Percentiles rank a stretch among this genome's conserved stretches.
These are phyloP conservation scores for Drosophila histrio DNA, from an alignment of 2,888 invertebrate genomes.

Conservation along the genomic window DNA sequence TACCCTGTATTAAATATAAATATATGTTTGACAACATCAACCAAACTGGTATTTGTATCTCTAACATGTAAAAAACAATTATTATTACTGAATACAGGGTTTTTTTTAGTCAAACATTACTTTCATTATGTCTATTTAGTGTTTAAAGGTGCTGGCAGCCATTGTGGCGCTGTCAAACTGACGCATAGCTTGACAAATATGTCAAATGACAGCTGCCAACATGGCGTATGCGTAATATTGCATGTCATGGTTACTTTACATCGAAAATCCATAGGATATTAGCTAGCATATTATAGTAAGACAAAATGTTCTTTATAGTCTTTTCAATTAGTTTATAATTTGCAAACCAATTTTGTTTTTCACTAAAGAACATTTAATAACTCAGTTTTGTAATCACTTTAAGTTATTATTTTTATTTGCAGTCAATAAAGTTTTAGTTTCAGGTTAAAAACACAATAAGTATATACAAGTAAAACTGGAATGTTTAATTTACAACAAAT, in stretches of 20 bases:
- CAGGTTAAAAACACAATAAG: neutral
- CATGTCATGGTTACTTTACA: conserved; percentile 24
- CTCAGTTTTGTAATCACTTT: neutral
- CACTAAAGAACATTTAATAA: neutral
- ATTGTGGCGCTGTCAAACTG: conserved; percentile 26
- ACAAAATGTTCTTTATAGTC: neutral
- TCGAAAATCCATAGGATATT: neutral
- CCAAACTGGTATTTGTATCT: too few species aligned
- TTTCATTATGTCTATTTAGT: neutral
- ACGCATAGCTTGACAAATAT: conserved; percentile 40
- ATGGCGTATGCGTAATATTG: conserved; percentile 54
- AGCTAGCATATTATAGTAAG: neutral
- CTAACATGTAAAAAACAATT: neutral
- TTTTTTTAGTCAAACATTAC: neutral
- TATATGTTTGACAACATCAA: too few species aligned
- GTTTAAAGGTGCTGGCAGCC: conserved; percentile 13
- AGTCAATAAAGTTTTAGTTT: neutral
- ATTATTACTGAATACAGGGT: neutral
- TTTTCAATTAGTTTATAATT: neutral
- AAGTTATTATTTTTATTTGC: neutral
- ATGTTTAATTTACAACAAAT: conserved; percentile 5
- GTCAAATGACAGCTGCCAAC: conserved; percentile 46
- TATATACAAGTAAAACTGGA: conserved; percentile 19
- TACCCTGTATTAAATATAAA: neutral
- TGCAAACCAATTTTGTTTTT: neutral